Evolutionary conservation across 2,113 vertebrate species (phyloP).

Genomic region (Acrocephalus kingi): DNA sequence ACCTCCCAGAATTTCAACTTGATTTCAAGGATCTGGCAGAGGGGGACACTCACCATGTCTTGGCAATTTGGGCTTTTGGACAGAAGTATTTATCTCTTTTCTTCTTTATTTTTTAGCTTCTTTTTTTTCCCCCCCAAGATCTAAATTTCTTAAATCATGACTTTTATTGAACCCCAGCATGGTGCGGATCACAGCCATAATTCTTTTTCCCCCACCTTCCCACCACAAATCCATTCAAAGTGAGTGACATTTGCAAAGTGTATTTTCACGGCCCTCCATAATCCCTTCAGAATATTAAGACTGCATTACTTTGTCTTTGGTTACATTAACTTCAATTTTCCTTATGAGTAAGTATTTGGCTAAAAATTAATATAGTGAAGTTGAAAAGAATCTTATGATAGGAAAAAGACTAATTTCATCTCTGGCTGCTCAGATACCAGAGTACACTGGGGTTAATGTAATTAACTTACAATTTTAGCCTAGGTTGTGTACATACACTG

Average conservation of each 20-base stretch:
- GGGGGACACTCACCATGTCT: background rate
- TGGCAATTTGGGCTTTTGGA: background rate
- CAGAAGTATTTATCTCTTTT: background rate
- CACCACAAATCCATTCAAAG: constrained; percentile 71
- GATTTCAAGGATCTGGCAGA: background rate
- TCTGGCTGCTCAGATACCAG: constrained; percentile 76
- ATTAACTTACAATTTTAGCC: constrained; percentile 81
- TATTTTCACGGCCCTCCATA: constrained; percentile 71
- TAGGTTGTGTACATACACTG: constrained; percentile 81
- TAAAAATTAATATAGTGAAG: constrained; percentile 83
- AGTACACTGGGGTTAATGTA: constrained; percentile 80
- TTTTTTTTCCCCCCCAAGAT: background rate
- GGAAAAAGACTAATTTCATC: constrained; percentile 80
- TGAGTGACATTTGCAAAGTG: constrained; percentile 77
- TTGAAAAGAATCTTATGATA: constrained; percentile 79
- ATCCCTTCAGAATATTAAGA: constrained; percentile 82
- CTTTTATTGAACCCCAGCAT: constrained; percentile 55
- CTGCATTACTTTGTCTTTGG: constrained; percentile 79
- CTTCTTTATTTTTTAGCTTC: background rate
- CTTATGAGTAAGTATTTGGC: constrained; percentile 83
- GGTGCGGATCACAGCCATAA: background rate
- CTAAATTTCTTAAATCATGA: constrained; percentile 10
- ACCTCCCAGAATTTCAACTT: background rate
- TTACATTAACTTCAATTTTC: constrained; percentile 83
- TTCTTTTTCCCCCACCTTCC: constrained; percentile 43